Base-by-base conservation (phyloP, 2,888 invertebrate genomes). In the Rhamphomyia laevipes region DNA sequence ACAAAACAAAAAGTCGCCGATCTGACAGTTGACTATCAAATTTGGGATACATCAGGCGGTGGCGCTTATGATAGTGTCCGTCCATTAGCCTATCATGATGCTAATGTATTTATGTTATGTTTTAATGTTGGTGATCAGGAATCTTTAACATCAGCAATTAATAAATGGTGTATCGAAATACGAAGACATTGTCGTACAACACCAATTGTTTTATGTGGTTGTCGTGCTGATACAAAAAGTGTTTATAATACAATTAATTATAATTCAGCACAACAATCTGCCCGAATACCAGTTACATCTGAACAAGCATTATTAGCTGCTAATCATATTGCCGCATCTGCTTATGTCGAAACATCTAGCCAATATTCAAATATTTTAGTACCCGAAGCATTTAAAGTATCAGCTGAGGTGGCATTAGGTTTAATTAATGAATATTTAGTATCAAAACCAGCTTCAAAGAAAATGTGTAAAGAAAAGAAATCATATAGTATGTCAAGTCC, bases 141-240 rank as follows among this genome's bases (percentile, higher is more conserved):
- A 47, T 73, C 78, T 31, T 61, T 80, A 49, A 75, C 77, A 58
- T 77, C 75, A 53, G 77, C 77, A 13, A 73, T 78, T 17, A 77
- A 76, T 43, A 79, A 79, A 80, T 81, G 81, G 81, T 77, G 77
- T 65, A 74, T 76, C 55, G 81, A 81, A 66, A 77, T 82, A 1
- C 70, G 79, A 48, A 75, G 77, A 12, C 79, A 81, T 57, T 79
- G 78, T 9, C 77, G 77, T 0, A 49, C 45, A 12, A 67, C 72
- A 35, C 80, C 81, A 1, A 75, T 81, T 11, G 73, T 82, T 45
- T 72, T 82, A 17, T 80, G 80, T 55, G 82, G 81, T 42, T 81
- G 81, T 65, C 78, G 80, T 59, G 77, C 77, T 1, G 82, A 82
- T 65, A 72, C 78, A n/a, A 67, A 80, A 45, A 75, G 74, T 45